These are phyloP conservation scores for Camponotus vicinus DNA, from an alignment of 1,140 invertebrate species.

Conservation along the genomic window DNA sequence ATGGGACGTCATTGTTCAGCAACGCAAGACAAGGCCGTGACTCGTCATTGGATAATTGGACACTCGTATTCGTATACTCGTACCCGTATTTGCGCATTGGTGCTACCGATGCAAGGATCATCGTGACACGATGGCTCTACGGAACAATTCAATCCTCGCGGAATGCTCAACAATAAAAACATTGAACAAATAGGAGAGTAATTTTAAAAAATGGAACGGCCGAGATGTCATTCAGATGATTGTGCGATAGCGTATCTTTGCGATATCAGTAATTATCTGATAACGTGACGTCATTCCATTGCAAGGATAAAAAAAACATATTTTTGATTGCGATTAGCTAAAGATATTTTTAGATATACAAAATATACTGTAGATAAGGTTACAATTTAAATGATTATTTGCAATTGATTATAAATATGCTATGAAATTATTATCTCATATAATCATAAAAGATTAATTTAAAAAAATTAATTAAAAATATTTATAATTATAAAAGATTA, in stretches of 20 bases:
- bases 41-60: slow-evolving; percentile 75
- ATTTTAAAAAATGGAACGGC: slow-evolving; percentile 1
- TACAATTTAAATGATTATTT: neutral
- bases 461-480: slow-evolving; percentile 12
- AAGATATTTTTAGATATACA: neutral
- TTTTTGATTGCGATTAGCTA: neutral
- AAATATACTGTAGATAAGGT: neutral
- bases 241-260: neutral
- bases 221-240: neutral
- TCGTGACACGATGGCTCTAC: slow-evolving; percentile 71
- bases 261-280: slow-evolving; percentile 47
- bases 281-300: slow-evolving; percentile 17
- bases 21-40: slow-evolving; percentile 75
- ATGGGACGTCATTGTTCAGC: slow-evolving; percentile 72
- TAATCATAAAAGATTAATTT: slow-evolving; percentile 21
- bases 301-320: neutral
- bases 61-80: slow-evolving; percentile 68
- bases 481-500: neutral
- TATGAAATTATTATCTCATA: slow-evolving; percentile 7
- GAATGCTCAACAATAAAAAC: neutral
- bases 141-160: slow-evolving; percentile 29
- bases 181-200: neutral
- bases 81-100: slow-evolving; percentile 56
- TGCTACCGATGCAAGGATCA: slow-evolving; percentile 68
- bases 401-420: neutral